Evolutionary conservation across 2,888 invertebrate species (phyloP).

Genomic region (Anticlea derivata): DNA sequence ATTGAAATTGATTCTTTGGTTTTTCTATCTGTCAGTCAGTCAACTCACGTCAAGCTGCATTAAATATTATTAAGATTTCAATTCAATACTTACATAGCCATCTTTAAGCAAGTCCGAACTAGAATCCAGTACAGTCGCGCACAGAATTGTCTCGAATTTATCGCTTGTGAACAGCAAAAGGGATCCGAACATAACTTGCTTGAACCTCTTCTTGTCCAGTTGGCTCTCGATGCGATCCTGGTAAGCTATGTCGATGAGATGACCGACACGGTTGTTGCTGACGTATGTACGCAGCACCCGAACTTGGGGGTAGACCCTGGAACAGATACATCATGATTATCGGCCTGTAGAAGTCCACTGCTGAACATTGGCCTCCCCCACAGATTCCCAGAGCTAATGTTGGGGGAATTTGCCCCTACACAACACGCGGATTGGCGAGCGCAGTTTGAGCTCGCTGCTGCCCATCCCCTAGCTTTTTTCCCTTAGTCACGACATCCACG

Average conservation of each 20-base stretch:
- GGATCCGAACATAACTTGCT: constrained; percentile 88
- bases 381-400: too few relatives aligned
- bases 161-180: constrained; percentile 88
- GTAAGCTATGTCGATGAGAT: constrained; percentile 70
- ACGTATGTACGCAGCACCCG: constrained; percentile 66
- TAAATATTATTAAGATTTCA: constrained; percentile 14
- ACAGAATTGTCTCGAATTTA: constrained; percentile 86
- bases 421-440: too few relatives aligned
- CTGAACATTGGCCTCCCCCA: too few relatives aligned
- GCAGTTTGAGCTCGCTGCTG: too few relatives aligned
- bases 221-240: constrained; percentile 47
- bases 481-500: too few relatives aligned
- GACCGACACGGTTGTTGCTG: constrained; percentile 69
- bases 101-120: constrained; percentile 66
- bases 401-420: too few relatives aligned
- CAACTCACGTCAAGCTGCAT: too few relatives aligned
- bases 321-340: constrained; percentile 31
- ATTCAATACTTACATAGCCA: constrained; percentile 78
- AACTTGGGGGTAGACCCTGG: constrained; percentile 75
- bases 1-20: too few relatives aligned
- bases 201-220: constrained; percentile 50
- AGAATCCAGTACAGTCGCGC: constrained; percentile 87
- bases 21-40: too few relatives aligned
- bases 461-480: too few relatives aligned
- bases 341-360: too few relatives aligned